phyloP scores from a whole-genome alignment of 2,797 vertebrate genomes.

The Leptatherina wallacei region DNA sequence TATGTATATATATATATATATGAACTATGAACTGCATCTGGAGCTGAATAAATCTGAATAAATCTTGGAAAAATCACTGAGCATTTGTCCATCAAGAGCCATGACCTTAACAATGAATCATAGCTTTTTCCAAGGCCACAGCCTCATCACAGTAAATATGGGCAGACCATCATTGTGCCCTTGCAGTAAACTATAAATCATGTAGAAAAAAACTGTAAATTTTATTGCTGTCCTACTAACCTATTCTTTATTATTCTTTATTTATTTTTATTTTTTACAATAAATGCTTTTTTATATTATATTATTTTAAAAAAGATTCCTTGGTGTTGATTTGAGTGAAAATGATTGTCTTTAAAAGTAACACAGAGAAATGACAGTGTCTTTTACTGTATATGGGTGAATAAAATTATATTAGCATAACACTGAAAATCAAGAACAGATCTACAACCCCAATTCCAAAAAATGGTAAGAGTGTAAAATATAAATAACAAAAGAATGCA shows the following conservation, averaged over 20 bases:
- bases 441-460: too few relatives aligned
- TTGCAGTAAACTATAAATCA: conserved; percentile 13
- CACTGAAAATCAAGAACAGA: too few relatives aligned
- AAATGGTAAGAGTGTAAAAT: too few relatives aligned
- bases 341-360: not conserved
- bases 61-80: not conserved
- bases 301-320: not conserved
- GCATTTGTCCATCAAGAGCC: not conserved
- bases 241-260: not conserved
- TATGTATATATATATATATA: too few relatives aligned
- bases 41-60: not conserved
- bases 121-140: conserved; percentile 22
- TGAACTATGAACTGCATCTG: not conserved
- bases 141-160: conserved; percentile 2
- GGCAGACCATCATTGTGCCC: not conserved
- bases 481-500: too few relatives aligned
- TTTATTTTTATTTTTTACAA: too few relatives aligned
- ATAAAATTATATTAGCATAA: too few relatives aligned
- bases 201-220: not conserved
- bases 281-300: not conserved
- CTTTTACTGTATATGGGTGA: too few relatives aligned
- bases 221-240: not conserved
- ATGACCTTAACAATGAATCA: conserved; percentile 20
- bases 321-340: not conserved
- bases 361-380: not conserved